These are phyloP conservation scores for Sinotaia quadrata DNA, from an alignment of 2,888 invertebrate species.

Conservation along the genomic window DNA sequence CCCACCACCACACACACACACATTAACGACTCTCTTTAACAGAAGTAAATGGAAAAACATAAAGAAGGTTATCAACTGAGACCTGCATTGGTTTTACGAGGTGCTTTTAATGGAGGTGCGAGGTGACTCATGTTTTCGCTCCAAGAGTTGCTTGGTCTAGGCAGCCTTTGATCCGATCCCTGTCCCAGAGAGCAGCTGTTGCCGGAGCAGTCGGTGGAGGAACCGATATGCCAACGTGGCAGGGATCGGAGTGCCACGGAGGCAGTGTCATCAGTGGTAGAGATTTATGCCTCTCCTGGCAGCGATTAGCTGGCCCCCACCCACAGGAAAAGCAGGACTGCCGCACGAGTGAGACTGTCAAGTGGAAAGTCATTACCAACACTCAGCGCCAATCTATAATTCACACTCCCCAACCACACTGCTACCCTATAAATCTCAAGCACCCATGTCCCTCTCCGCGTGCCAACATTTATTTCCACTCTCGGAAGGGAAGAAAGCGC, in stretches of 20 bases:
- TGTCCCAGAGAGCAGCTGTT: neutral
- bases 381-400: conserved; percentile 27
- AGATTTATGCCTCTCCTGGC: conserved; percentile 13
- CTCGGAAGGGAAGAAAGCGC: neutral
- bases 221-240: neutral
- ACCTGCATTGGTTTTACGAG: conserved; percentile 4
- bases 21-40: neutral
- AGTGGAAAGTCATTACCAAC: conserved; percentile 29
- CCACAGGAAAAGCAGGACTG: neutral
- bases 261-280: neutral
- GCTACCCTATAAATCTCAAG: conserved; percentile 1
- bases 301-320: neutral
- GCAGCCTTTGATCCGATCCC: conserved; percentile 12
- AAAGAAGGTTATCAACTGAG: neutral
- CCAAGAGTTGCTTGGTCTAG: neutral
- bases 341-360: neutral
- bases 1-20: neutral
- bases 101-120: neutral
- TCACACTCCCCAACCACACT: conserved; percentile 17
- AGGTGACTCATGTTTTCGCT: conserved; percentile 2
- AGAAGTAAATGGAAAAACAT: conserved; percentile 13
- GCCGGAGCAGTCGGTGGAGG: neutral
- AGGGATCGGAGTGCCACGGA: neutral
- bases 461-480: conserved; percentile 18
- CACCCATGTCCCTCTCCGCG: neutral